Evolutionary conservation across 2,888 invertebrate species (phyloP), one percentile per base, ranked within the genome.

Genomic region (Merodon equestris): DNA sequence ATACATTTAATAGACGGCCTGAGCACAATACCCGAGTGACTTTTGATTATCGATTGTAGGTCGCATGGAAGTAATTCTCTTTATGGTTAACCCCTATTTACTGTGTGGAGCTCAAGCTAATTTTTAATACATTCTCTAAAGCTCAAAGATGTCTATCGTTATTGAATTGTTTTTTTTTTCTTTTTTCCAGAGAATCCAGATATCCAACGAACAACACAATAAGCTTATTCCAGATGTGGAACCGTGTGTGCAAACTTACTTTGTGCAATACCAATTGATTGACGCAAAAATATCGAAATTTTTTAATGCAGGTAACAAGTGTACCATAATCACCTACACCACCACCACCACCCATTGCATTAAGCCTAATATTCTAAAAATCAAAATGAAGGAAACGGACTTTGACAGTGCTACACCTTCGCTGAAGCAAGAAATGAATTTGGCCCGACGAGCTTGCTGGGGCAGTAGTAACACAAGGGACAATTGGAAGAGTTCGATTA

Each of bases 371-470:
- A 60, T 61, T 9, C 13, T 70, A 51, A 47, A 51, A 56, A 77
- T 74, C 47, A 82, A 81, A 76, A 82, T 82, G 76, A 82, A 83
- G n/a, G 83, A 83, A 53, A 83, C 82, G 45, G 82, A 81, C 56
- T 82, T 84, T 71, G 85, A 85, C 76, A 86, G 85, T 81, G 87
- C 86, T 67, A 85, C 86, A 73, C 84, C 87, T 66, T 86, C 92
- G 76, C 87, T 93, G 86, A 90, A 91, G 88, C 93, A 93, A 88
- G 92, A 93, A 86, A 93, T 93, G 85, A 93, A 93, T 88, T 88
- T 93, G 85, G 93, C 93, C 83, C 89, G 93, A 83, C 91, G 93
- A 83, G 93, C 93, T 79, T 93, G 93, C 90, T 92, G 93, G 92
- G 88, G 87, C 82, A 77, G 68, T 58, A 71, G n/a, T 5, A 66